A percentile compares a stretch with the other conserved stretches of the same genome.
phyloP scores from a whole-genome alignment of 2,797 vertebrate genomes.

The Sitta carolinensis region DNA sequence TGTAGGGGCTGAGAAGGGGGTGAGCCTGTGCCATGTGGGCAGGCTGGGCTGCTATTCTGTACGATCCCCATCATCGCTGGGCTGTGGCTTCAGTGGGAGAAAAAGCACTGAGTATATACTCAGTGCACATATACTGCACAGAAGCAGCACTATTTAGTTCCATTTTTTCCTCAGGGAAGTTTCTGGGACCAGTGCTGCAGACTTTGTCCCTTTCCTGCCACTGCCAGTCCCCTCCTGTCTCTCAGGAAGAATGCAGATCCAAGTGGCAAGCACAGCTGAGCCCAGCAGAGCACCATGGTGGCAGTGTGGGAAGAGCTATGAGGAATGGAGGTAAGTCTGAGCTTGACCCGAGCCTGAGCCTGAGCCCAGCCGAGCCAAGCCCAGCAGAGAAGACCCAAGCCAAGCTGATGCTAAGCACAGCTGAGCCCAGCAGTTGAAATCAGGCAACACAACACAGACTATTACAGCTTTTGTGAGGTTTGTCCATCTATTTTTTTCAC shows the following conservation, averaged over 20 bases:
- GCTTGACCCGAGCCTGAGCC: not conserved
- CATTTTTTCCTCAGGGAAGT: not conserved
- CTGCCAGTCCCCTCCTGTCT: not conserved
- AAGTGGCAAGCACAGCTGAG: not conserved
- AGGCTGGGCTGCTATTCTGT: not conserved
- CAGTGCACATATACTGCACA: no score
- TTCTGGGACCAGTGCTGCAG: fast-evolving
- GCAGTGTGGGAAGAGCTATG: not conserved
- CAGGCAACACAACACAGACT: not conserved
- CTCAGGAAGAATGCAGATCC: not conserved
- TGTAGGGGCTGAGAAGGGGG: not conserved
- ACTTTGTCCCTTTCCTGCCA: not conserved
- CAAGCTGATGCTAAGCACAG: not conserved
- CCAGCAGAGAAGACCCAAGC: fast-evolving
- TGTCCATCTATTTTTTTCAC: not conserved
- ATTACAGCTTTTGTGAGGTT: not conserved
- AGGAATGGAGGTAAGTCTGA: not conserved
- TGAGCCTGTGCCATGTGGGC: not conserved
- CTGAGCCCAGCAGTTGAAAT: not conserved
- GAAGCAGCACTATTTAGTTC: not conserved
- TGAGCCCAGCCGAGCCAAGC: not conserved
- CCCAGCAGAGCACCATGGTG: not conserved
- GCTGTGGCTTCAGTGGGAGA: not conserved
- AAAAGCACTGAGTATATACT: not conserved
- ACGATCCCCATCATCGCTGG: not conserved